Evolutionary conservation across 2,888 invertebrate species (phyloP), one percentile per base, ranked within the genome.

Genomic region (Archaeoteleia sp.): DNA sequence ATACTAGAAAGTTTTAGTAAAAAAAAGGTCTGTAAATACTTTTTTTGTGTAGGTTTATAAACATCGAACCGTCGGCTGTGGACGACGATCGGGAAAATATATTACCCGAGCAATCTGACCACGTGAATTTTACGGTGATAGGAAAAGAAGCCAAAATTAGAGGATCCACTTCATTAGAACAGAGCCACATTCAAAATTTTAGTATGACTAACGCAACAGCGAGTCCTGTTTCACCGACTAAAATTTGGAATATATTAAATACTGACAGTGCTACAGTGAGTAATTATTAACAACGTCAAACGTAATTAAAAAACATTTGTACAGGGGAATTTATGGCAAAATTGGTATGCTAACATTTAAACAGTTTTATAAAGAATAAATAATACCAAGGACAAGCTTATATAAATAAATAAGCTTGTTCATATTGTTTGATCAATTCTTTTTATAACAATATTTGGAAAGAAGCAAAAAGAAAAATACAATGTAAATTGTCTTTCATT

Each of bases 51-150:
- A 89, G 90, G 29, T 91, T 91, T 78, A 87, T 91, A 40, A 91
- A 90, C 77, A 91, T 92, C 76, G 92, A 92, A 77, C 89, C 91
- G 10, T 91, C 88, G 25, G 87, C 90, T 34, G 89, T 90, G 20
- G 87, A 89, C 35, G 90, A 90, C 67, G 87, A 87, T 20, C 87
- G 87, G 75, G 88, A 9, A 84, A 87, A 9, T 54, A 86, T 86
- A 43, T 82, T 85, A 2, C 76, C 82, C 0, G 85, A 85, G 37
- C 83, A 86, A 46, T 86, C 84, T 12, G 81, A 79, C 8, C 81
- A 81, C 40, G 79, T 85, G 8, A 85, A 86, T 48, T 77, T 82
- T 25, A 82, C 79, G 3, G 67, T 82, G 6, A 76, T 77, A 27
- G 80, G 84, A 23, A 82, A 82, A 15, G 84, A 85, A 34, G 75